Base-by-base conservation (phyloP, 2,113 vertebrate genomes). In the Epinephelus moara region DNA sequence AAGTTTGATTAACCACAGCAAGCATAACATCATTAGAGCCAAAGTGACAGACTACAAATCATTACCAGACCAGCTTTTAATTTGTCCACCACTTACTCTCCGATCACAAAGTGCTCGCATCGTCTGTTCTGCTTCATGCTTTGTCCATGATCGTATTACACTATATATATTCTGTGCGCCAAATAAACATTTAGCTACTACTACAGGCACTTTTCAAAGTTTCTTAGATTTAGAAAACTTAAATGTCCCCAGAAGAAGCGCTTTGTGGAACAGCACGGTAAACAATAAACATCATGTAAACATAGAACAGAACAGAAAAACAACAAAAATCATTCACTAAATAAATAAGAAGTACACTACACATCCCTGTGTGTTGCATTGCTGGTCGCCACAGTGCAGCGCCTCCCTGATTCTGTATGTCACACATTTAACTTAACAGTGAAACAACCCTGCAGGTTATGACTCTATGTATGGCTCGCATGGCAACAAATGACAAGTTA, bases 401-500 rank as follows among this genome's bases (percentile, higher is more conserved):
- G 33, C 11, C 9, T 12, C 42, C 2, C 9, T 45, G 10, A 45
- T 12, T 45, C 2, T 50, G 17, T 4, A 21, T 18, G 59, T 62
- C 40, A 50, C 6, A 21, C 9, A 84, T 71, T 69, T 60, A n/a
- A 17, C 56, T 30, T 23, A 50, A 69, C 59, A 60, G 67, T 11
- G 23, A 80, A 68, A 75, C 52, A n/a, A 11, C 59, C 59, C 57
- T 50, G n/a, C 63, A 15, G 60, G 55, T 68, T 60, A 13, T 61
- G 47, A 70, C 23, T 56, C 63, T 72, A 55, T 61, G 30, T 66
- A 69, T 52, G 40, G 74, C 84, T 85, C 79, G 77, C 81, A 78
- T 85, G 71, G 81, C 75, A 89, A 88, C 85, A 91, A 82, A 79
- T 66, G 63, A 82, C 84, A 86, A 78, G 71, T 85, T 71, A 52